Base-by-base conservation (phyloP, 2,888 invertebrate genomes). In the Troides helena region DNA sequence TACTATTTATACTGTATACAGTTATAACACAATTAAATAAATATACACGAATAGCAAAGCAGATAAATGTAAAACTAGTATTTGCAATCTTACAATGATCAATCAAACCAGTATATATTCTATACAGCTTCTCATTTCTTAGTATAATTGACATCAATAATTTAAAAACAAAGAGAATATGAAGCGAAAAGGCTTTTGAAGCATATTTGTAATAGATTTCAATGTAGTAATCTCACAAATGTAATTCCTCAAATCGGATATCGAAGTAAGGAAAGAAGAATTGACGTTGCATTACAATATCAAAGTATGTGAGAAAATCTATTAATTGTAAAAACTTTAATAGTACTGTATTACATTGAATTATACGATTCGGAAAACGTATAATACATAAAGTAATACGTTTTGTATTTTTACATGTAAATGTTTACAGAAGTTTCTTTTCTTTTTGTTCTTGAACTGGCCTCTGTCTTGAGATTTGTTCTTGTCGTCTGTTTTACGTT, bases 41-140 rank as follows among this genome's bases (percentile, higher is more conserved):
- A 62, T 50, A 68, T 63, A 62, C 36, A 65, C 63, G 43, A 57
- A 46, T 10, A 72, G 64, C 58, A 46, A 14, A n/a, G 18, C n/a
- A 53, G 7, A 8, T 53, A 57, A 60, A 62, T 63, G 59, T 56
- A 58, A 65, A 62, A 50, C 50, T 72, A 62, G 50, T 36, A 23
- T 56, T 53, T 68, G 21, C 58, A 53, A 50, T 58, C 67, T 63
- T 62, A 70, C 17, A 63, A 56, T 68, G 59, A 56, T 73, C 71
- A 71, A 73, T 73, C n/a, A 50, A 65, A 62, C 50, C 30, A 5
- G 5, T 59, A 58, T 65, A 18, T 53, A 4, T n/a, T 53, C 18
- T 53, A 53, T 14, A 46, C n/a, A 53, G 7, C 6, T 53, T 53
- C 5, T 18, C 50, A 50, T 50, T 14, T 50, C 18, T 50, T 53